Base-by-base conservation (phyloP, 2,113 vertebrate species). In the Struthidea cinerea region DNA sequence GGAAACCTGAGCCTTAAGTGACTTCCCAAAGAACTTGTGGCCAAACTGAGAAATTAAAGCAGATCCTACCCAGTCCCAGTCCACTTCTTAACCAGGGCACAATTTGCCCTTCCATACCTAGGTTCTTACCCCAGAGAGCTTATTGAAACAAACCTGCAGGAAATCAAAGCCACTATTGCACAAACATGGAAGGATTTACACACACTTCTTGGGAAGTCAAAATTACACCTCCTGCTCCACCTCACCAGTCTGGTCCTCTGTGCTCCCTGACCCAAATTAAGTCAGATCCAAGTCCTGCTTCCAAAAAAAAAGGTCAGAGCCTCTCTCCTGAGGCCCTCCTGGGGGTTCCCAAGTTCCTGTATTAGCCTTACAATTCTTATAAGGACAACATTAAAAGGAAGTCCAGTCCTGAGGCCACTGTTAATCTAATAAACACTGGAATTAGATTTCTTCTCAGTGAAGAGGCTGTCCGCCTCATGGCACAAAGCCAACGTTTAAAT, bases 381-480 rank as follows among this genome's bases (percentile, higher is more conserved):
- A 96, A 95, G 59, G 47, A 89, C 95, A 96, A 93, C 80, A 95
- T 87, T 90, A 96, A 96, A 84, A 96, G 88, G 69, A 95, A 97
- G 94, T 92, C 95, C 96, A 97, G 92, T 92, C 92, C 91, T 73
- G 69, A 96, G 90, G 95, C 94, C 94, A 94, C 96, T 93, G 93
- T 94, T 96, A 94, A 97, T 96, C 95, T 96, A 96, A 97, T 96
- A 97, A 96, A 96, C 96, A 96, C 94, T 94, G 94, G 95, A 97
- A 96, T 97, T 96, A 94, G 87, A 93, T 93, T 97, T 93, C 94
- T 96, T 82, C 96, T 53, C 91, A 91, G 86, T 59, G 94, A 96
- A 97, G 94, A 96, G 92, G 59, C 95, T 97, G 97, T 80, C 95
- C 17, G 90, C 65, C 33, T 78, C 81, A 92, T 97, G 97, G 97